Conservation (phyloP, 1,140 invertebrate genomes). For the Sycophaga agraensis region DNA sequence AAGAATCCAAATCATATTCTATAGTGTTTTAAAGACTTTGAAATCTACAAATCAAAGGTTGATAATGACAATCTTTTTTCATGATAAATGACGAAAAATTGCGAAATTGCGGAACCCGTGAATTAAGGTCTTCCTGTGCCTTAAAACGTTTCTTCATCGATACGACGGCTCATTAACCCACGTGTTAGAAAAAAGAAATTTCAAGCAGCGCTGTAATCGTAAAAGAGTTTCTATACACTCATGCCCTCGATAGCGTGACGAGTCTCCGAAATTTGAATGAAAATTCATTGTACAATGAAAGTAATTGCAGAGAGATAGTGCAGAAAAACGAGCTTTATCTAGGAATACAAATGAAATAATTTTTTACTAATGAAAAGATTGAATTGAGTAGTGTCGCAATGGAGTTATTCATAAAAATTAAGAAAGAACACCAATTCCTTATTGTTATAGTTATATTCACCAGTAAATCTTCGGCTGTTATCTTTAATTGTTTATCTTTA, state of each 20-base stretch:
- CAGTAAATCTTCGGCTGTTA: too few species aligned
- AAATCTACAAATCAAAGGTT: constrained; percentile 29
- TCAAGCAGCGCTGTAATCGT: background rate
- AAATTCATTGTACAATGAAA: background rate
- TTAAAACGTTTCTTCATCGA: constrained; percentile 27
- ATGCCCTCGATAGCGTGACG: background rate
- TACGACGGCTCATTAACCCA: constrained; percentile 13
- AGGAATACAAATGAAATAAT: too few species aligned
- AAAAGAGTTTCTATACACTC: background rate
- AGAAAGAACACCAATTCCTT: too few species aligned
- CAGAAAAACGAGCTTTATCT: too few species aligned
- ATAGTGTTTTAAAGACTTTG: background rate
- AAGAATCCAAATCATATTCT: background rate
- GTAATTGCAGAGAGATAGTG: background rate
- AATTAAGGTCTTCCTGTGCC: constrained; percentile 26
- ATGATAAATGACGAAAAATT: constrained; percentile 18
- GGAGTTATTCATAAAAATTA: too few species aligned
- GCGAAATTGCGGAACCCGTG: constrained; percentile 22
- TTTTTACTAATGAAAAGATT: too few species aligned
- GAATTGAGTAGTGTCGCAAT: too few species aligned
- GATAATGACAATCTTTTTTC: constrained; percentile 18
- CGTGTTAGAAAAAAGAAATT: constrained; percentile 3
- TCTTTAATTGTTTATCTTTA: too few species aligned
- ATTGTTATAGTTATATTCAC: too few species aligned
- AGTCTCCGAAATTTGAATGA: background rate